These are phyloP conservation scores for Drosophila sulfurigaster DNA, from an alignment of 1,140 invertebrate genomes.

Conservation along the genomic window DNA sequence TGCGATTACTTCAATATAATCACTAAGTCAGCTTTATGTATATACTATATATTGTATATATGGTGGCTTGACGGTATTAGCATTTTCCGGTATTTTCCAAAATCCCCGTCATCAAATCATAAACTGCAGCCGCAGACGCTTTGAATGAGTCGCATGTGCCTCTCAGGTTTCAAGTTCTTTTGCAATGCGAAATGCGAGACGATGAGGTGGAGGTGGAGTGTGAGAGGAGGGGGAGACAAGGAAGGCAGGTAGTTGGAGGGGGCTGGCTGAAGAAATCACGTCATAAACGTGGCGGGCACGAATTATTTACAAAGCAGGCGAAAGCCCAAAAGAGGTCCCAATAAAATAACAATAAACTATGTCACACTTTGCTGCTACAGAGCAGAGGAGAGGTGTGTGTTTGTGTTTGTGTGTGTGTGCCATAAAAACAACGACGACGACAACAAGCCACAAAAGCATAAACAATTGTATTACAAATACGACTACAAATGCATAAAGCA, in stretches of 20 bases:
- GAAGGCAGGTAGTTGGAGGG: background rate
- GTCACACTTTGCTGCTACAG: constrained; percentile 46
- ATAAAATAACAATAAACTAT: constrained; percentile 83
- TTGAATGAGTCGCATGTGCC: background rate
- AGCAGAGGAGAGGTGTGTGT: constrained; percentile 21
- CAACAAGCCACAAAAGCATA: constrained; percentile 68
- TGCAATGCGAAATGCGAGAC: constrained; percentile 57
- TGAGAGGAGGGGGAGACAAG: background rate
- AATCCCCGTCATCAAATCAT: constrained; percentile 12
- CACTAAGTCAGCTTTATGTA: background rate
- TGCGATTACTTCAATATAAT: constrained; percentile 15
- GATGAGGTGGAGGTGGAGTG: background rate
- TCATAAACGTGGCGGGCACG: constrained; percentile 79
- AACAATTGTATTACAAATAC: constrained; percentile 82
- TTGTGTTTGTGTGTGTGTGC: constrained; percentile 35
- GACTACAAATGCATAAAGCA: constrained; percentile 81
- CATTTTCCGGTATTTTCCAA: constrained; percentile 19
- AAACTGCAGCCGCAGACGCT: constrained; percentile 3
- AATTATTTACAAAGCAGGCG: constrained; percentile 80
- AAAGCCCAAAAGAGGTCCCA: constrained; percentile 79
- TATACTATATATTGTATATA: background rate
- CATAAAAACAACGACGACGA: constrained; percentile 48
- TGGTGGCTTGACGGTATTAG: background rate
- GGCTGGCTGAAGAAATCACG: constrained; percentile 73
- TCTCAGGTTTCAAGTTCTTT: constrained; percentile 49